Evolutionary conservation across 2,113 vertebrate species (phyloP).

Genomic region (Oncorhynchus nerka): DNA sequence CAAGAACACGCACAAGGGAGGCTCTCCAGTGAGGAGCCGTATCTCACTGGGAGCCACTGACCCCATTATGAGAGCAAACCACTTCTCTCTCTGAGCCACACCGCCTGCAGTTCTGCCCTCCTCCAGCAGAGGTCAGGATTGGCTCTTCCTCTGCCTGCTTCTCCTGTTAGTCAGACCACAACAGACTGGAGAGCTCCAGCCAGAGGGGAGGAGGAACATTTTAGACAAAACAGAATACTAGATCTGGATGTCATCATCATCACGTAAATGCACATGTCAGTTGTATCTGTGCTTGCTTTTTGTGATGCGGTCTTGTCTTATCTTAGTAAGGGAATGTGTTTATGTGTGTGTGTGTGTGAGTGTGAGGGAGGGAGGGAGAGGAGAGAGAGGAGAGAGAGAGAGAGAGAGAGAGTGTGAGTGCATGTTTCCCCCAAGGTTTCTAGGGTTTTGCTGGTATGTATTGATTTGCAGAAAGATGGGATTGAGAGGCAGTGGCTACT

Average conservation of each 20-base stretch:
- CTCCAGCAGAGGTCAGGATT: constrained; percentile 83
- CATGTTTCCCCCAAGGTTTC: constrained; percentile 59
- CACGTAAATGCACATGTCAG: too few relatives aligned
- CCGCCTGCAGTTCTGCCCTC: neutral
- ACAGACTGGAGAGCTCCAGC: neutral
- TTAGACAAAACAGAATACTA: too few relatives aligned
- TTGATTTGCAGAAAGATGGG: constrained; percentile 65
- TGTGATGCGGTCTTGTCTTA: too few relatives aligned
- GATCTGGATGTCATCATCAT: too few relatives aligned
- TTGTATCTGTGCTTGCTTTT: too few relatives aligned
- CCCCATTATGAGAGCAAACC: constrained; percentile 69
- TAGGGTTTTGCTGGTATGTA: constrained; percentile 59
- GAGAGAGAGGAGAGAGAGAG: too few relatives aligned
- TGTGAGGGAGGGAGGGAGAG: neutral
- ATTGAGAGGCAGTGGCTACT: constrained; percentile 45
- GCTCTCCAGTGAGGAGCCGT: constrained; percentile 43
- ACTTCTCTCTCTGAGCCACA: constrained; percentile 30
- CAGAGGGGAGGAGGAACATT: constrained; percentile 8
- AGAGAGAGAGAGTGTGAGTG: constrained; percentile 3
- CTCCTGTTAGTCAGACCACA: neutral
- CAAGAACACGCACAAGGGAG: constrained; percentile 22
- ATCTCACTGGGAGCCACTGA: constrained; percentile 60
- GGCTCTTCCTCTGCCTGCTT: constrained; percentile 27
- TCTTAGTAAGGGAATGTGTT: too few relatives aligned
- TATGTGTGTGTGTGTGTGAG: neutral